Base-by-base conservation (phyloP, 2,113 vertebrate genomes). In the Nestor notabilis region DNA sequence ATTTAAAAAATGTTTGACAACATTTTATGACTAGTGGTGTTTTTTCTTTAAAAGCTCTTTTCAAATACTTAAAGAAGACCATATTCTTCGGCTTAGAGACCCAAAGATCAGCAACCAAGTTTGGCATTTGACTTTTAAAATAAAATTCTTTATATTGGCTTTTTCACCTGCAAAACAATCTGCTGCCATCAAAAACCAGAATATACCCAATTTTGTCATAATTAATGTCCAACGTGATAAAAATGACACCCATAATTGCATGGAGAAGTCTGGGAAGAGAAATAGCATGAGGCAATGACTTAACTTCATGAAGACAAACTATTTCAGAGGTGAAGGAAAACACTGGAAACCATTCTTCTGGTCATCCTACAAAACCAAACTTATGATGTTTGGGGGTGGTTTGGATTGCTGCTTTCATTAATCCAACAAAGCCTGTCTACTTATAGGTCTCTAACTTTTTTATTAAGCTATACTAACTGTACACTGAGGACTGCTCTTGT, bases 1-100 rank as follows among this genome's bases (percentile, higher is more conserved):
- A 78, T 95, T 97, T 96, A 96, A 93, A 96, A 94, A 95, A 49
- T 27, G 0, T 50, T 3, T 58, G 11, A 39, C 27, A 70, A 61
- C 4, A n/a, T 27, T 69, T 64, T 46, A 88, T 19, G 6, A 64
- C 63, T 37, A 47, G 18, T 41, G 41, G 5, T 70, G 6, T 17
- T 80, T 87, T 66, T 69, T 70, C 29, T 72, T 83, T n/a, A 77
- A 80, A 76, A 86, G 23, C 5, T 13, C 9, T 87, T 75, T 58
- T 50, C 17, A 46, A 56, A 58, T 75, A 65, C 3, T 47, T 52
- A 72, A 78, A 75, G 49, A 33, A 79, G 17, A n/a, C 68, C 10
- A 23, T 33, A 28, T 37, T 80, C 17, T 23, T 69, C 47, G 60
- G 10, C 49, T 95, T 11, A 46, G 24, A 86, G 19, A 94, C 18